A percentile compares a stretch with the other conserved stretches of the same genome.
These are phyloP conservation scores for Chaitophorus viminalis DNA, from an alignment of 2,888 invertebrate genomes.

Conservation along the genomic window DNA sequence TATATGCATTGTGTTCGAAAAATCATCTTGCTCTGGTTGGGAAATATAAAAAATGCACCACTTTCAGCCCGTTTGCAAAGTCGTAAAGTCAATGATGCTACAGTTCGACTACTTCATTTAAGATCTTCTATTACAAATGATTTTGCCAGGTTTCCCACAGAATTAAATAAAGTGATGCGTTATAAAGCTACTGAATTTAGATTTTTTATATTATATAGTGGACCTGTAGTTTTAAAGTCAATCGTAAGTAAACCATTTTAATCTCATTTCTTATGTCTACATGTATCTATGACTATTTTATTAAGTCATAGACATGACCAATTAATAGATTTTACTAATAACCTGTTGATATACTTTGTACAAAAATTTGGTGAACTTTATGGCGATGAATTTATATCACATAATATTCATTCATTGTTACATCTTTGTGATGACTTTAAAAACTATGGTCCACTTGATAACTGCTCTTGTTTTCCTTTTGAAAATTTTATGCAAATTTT, in stretches of 20 bases:
- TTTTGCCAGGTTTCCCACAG: background rate
- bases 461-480: background rate
- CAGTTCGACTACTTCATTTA: background rate
- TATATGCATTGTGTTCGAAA: background rate
- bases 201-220: background rate
- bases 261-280: background rate
- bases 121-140: background rate
- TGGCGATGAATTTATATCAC: background rate
- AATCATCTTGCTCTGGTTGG: too few species aligned
- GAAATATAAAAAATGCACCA: background rate
- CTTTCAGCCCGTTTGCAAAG: background rate
- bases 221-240: background rate
- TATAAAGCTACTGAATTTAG: conserved; percentile 8
- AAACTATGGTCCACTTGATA: background rate
- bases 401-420: background rate
- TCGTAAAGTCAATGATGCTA: background rate
- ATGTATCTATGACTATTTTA: background rate
- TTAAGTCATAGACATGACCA: background rate
- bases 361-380: background rate
- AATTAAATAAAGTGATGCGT: background rate
- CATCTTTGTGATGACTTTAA: conserved; percentile 1
- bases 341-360: background rate
- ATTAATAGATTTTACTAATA: background rate
- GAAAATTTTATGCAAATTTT: background rate
- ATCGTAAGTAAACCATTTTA: background rate